Base-by-base conservation (phyloP, 1,140 invertebrate genomes). In the Drosophila willistoni region DNA sequence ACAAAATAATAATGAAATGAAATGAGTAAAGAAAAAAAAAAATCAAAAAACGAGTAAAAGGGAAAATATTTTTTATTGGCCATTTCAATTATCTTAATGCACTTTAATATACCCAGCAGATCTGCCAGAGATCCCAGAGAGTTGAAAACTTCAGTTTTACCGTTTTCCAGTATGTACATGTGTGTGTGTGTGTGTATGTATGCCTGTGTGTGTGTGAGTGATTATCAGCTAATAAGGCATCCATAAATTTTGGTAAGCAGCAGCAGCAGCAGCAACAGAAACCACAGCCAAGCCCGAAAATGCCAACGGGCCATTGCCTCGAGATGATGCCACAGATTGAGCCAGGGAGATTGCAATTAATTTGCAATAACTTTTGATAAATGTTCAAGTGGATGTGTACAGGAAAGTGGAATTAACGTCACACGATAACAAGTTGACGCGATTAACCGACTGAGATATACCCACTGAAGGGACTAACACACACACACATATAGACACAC, bases 11-110 rank as follows among this genome's bases (percentile, higher is more conserved):
- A 51, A 51, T 51, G 17, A 51, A 51, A 51, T 51, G 44, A 51
- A 51, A 51, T 51, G 10, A 51, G 44, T 51, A 22, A 51, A 51
- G 10, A 47, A 64, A 61, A 42, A 51, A 60, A 64, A 61, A 22
- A 56, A 7, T 29, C 6, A 57, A 22, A 51, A 57, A 29, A 22
- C 29, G 34, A 25, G 7, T 13, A 79, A 79, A 81, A 84, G 75
- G 80, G 78, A 90, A 90, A 90, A 79, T 73, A 77, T 90, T 91
- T 90, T 89, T 89, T 90, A 91, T 90, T 90, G 89, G 81, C 89
- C 89, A 90, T 91, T 90, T 90, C 89, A 90, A 91, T 90, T 91
- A 90, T 90, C 89, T 90, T 89, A 89, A 89, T 89, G 84, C 84
- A 89, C 84, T 89, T 89, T 89, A 89, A 89, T 89, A 84, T 89